A percentile compares a stretch with the other conserved stretches of the same genome.
Evolutionary conservation across 2,797 vertebrate species (phyloP).

Genomic region (Denticeps clupeoides): DNA sequence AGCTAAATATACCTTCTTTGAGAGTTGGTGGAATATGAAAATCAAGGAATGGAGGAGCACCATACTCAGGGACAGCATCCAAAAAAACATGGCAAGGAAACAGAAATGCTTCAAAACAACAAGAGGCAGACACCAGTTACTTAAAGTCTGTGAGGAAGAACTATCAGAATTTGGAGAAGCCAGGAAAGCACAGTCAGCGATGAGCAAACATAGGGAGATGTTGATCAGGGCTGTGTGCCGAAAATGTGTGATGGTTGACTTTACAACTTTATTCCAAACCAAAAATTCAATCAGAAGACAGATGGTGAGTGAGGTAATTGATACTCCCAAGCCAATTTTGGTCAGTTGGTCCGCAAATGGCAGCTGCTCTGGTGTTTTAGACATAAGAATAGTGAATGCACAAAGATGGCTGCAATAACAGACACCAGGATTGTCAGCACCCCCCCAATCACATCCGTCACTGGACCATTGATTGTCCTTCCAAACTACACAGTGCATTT

Average conservation of each 20-base stretch:
- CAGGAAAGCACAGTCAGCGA: slow-evolving; percentile 49
- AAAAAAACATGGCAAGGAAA: slow-evolving; percentile 63
- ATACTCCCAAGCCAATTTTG: slow-evolving; percentile 40
- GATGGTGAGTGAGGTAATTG: slow-evolving; percentile 44
- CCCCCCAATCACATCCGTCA: slow-evolving; percentile 20
- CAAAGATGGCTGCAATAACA: slow-evolving; percentile 49
- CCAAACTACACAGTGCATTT: slow-evolving; percentile 47
- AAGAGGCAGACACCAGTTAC: slow-evolving; percentile 34
- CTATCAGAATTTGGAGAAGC: rapidly evolving
- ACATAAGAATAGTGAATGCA: slow-evolving; percentile 55
- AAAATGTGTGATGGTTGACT: slow-evolving; percentile 42
- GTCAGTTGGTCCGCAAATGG: slow-evolving; percentile 29
- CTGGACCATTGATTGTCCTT: rapidly evolving
- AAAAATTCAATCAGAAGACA: slow-evolving; percentile 42
- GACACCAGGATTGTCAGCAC: rapidly evolving
- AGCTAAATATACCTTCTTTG: slow-evolving; percentile 47
- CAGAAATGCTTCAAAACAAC: slow-evolving; percentile 57
- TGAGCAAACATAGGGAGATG: slow-evolving; percentile 51
- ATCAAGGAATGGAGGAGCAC: slow-evolving; percentile 55
- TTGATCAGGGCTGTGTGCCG: slow-evolving; percentile 56
- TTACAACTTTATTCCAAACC: slow-evolving; percentile 53
- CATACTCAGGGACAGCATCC: slow-evolving; percentile 60
- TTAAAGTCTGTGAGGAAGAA: no score
- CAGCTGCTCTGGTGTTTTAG: not conserved
- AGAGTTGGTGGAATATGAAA: slow-evolving; percentile 50